Evolutionary conservation across 2,797 vertebrate genomes (phyloP), one percentile per base, ranked within the genome.

Genomic region (Hippocampus kuda): DNA sequence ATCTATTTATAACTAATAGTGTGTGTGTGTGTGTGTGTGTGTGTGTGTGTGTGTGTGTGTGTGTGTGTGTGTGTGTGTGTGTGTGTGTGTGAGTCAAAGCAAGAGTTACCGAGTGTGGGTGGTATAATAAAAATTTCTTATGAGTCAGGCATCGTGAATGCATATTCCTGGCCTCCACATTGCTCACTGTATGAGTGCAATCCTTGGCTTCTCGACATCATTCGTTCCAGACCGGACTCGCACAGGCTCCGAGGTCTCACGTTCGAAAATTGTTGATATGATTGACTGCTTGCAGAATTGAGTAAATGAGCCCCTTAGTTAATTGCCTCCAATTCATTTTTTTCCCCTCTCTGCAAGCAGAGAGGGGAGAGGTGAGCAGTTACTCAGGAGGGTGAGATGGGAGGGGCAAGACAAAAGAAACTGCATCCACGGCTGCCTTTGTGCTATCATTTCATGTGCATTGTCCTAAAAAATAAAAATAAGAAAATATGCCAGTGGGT

Each of bases 41-140:
- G 41, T 69, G 67, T 67, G 59, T 60, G 56, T 69, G 67, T 67
- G 59, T 60, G 56, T 69, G 67, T 67, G 59, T 60, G 56, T 69
- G 67, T 67, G 59, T 60, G 56, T 69, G 67, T 67, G 59, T 60
- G 57, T 69, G 64, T 67, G 59, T 60, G 57, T 30, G 30, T 30
- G 30, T 30, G 30, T 30, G 30, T 69, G 67, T 67, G 59, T 54
- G 57, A 22, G 41, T 61, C 38, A 41, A 7, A 20, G 48, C 18
- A 49, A 49, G 5, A 18, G 49, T 51, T 51, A 18, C 48, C 2
- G 49, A 49, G 20, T 24, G 53, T 24, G 11, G 53, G 2, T 18
- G 10, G 1, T 24, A 11, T 24, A 24, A 54, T 54, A 12, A 12
- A 54, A 54, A 24, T 1, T 0, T 24, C 4, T 12, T 24, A 24